Evolutionary conservation across 2,113 vertebrate species (phyloP), one percentile per base, ranked within the genome.

Genomic region (Delphinapterus leucas): DNA sequence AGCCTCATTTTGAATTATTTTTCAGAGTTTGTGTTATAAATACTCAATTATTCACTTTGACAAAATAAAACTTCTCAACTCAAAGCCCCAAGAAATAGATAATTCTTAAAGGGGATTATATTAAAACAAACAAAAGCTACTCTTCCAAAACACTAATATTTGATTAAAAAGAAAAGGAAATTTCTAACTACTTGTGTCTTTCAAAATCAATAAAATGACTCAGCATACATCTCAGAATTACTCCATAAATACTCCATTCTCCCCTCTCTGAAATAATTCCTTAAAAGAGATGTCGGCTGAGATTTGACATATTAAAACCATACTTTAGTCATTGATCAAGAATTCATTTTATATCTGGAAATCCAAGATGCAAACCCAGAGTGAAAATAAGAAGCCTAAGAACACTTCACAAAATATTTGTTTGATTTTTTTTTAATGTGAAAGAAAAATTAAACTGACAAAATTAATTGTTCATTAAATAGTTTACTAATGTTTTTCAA

Each of bases 271-370:
- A 92, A 97, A 94, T 85, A 98, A 98, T 96, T 98, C 97, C 79
- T 67, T 98, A 89, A 95, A 98, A 58, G 98, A 97, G 83, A 96
- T 26, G 47, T 96, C 93, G 97, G 93, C 25, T 92, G 93, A 89
- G 93, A 98, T 94, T 96, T 97, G 68, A 98, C 88, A 71, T 95
- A 97, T 92, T 96, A 87, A 98, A 98, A 97, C 96, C 61, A 95
- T 83, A 81, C 87, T 97, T 97, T 85, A 97, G 55, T 94, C 94
- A 85, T 5, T 58, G 61, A 82, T 96, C 0, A 2, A 97, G 90
- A 98, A 96, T 95, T 97, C 94, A 89, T 91, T 86, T 87, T 97
- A 88, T 44, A 82, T 17, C n/a, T 94, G 63, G 96, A 97, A 96
- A 98, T 92, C 94, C 93, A 98, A 23, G 25, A 84, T 61, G 96